Evolutionary conservation across 2,113 vertebrate species (phyloP), one percentile per base, ranked within the genome.

Genomic region (Pyxicephalus adspersus): DNA sequence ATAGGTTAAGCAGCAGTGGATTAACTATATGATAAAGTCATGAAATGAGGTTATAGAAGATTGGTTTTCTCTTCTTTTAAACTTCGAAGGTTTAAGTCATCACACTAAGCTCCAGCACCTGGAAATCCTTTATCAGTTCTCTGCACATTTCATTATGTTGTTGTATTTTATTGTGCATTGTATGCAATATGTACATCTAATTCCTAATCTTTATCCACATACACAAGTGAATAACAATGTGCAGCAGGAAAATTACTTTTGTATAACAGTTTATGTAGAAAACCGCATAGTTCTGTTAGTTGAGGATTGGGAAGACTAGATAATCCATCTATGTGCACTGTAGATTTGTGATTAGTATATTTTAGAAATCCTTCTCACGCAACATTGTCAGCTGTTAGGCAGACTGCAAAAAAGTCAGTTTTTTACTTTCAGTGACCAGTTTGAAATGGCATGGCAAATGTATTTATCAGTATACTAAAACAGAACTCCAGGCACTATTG

Each of bases 31-130:
- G 38, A 68, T 68, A 68, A 51, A n/a, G 38, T 68, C 50, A 68
- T 51, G 34, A 50, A 68, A 68, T 68, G 66, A 51, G 38, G 15
- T 51, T 68, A 68, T 68, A 51, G 22, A 68, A 68, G 66, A 68
- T 68, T 51, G 38, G 38, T 68, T 68, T 68, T 51, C 38, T 18
- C 66, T 23, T 68, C 50, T 34, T 68, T 51, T 20, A 26, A 4
- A 68, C 66, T 68, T 51, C 22, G 34, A 51, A 68, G 66, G 66
- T 68, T 50, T 68, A 25, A 26, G 38, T 51, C 66, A 18, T 9
- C 38, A 68, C 25, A 38, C 38, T 68, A 68, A 50, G 66, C 66
- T 68, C 20, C 34, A 23, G 50, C 34, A 25, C 16, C 38, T 51
- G 38, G 66, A 50, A 68, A 31, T 51, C n/a, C 38, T 50, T 68